Conservation (phyloP, 2,113 vertebrate species). For the Laticauda laticaudata region DNA sequence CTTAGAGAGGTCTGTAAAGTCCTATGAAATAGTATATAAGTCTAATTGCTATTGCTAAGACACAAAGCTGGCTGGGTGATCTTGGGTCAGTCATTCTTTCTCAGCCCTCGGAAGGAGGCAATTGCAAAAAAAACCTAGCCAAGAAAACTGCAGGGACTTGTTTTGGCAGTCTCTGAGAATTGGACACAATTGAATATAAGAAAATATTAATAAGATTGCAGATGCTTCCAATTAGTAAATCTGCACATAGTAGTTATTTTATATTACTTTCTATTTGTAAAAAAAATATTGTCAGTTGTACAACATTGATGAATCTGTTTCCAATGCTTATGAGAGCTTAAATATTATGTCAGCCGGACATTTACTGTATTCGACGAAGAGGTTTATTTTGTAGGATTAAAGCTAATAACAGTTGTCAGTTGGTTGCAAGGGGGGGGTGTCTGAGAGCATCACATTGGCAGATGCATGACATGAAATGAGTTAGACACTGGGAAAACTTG, state of each 20-base stretch:
- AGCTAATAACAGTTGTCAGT: constrained; percentile 36
- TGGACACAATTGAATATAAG: neutral
- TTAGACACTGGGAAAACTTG: constrained; percentile 45
- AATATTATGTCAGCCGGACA: neutral
- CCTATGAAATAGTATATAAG: too few relatives aligned
- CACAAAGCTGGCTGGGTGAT: neutral
- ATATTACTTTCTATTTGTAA: neutral
- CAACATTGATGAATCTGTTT: neutral
- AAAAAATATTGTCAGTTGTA: constrained; percentile 10
- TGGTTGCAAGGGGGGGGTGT: neutral
- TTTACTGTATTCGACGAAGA: constrained; percentile 29
- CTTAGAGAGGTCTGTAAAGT: too few relatives aligned
- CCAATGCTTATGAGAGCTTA: neutral
- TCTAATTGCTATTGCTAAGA: neutral
- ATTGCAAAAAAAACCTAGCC: neutral
- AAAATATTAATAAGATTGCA: constrained; percentile 4
- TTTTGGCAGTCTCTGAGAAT: neutral
- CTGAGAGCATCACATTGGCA: constrained; percentile 12
- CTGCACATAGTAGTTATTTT: neutral
- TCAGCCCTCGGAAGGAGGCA: neutral
- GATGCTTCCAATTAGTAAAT: neutral
- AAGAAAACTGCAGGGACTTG: neutral
- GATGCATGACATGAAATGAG: constrained; percentile 41
- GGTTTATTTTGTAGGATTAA: constrained; percentile 37
- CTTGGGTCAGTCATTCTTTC: neutral